Evolutionary conservation across 2,797 vertebrate species (phyloP), one percentile per base, ranked within the genome.

Genomic region (Microhierax caerulescens): DNA sequence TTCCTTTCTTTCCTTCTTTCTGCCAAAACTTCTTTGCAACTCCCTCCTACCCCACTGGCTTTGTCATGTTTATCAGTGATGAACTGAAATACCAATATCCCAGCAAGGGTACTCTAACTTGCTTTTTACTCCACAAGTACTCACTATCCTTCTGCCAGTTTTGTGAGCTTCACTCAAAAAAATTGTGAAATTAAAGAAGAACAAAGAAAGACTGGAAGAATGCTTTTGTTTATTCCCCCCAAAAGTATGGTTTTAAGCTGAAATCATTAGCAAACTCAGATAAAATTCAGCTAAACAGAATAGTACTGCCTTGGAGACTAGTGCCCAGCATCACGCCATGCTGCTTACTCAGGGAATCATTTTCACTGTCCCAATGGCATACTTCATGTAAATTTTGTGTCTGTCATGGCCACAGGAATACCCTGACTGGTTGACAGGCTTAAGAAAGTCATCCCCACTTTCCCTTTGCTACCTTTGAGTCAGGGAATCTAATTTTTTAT

Each of bases 401-500:
- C 56, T 68, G 11, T 21, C 27, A 14, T 1, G 5, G 70, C 23
- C 64, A 64, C 23, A 11, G 16, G 16, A 48, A 9, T 32, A 76
- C 9, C 9, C 5, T 56, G 36, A 18, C 34, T 43, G 27, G 16
- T 27, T 50, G 25, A 51, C 17, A 53, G 34, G 19, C 70, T 80
- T 90, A 2, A 56, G 68, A 77, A 60, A 50, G 9, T 37, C 48
- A 64, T 48, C 13, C 6, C 2, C 14, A 5, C 20, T 64, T 84
- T 56, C 10, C 16, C 8, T 75, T n/a, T 80, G 48, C 34, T 78
- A 7, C 24, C 7, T 36, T 50, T 14, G 21, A 64, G 10, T 3
- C 0, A 0, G 4, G 11, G 20, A 70, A 41, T n/a, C 11, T 41
- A 60, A 57, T 7, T 61, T 70, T 19, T 21, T 2, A 61, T 60